phyloP scores from a whole-genome alignment of 1,140 invertebrate genomes.

The Dinoponera quadriceps region DNA sequence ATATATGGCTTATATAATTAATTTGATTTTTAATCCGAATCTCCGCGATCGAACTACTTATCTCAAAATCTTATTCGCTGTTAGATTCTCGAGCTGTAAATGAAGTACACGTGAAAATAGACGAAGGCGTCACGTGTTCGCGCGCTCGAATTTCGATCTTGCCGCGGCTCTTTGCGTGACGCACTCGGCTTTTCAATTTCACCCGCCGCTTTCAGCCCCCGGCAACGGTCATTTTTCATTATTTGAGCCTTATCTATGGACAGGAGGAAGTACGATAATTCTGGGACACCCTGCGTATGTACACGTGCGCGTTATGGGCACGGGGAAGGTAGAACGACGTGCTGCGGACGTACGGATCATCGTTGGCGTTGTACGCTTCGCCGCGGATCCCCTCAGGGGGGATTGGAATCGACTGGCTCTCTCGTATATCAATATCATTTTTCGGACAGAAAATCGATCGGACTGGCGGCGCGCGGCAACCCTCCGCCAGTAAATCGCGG shows the following conservation, averaged over 20 bases:
- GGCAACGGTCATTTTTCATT: slow-evolving; percentile 31
- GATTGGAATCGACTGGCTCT: slow-evolving; percentile 67
- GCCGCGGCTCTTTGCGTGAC: background rate
- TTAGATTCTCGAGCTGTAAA: background rate
- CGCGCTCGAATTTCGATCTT: background rate
- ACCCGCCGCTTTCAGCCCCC: background rate
- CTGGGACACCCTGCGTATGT: slow-evolving; percentile 41
- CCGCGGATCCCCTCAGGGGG: slow-evolving; percentile 37
- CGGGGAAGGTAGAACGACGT: slow-evolving; percentile 24
- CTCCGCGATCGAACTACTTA: background rate
- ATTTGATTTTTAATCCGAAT: background rate
- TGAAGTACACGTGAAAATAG: background rate
- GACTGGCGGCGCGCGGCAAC: slow-evolving; percentile 18
- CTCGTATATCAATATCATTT: slow-evolving; percentile 75
- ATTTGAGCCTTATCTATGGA: background rate
- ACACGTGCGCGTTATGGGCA: slow-evolving; percentile 17
- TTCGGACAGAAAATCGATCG: slow-evolving; percentile 73
- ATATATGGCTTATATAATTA: too few relatives aligned
- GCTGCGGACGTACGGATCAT: slow-evolving; percentile 63
- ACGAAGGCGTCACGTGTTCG: background rate
- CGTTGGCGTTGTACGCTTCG: slow-evolving; percentile 61
- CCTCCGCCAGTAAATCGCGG: slow-evolving; percentile 61
- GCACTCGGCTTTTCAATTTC: slow-evolving; percentile 28
- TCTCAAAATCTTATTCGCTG: background rate
- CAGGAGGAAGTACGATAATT: slow-evolving; percentile 42